These are phyloP conservation scores for Pilophorus perplexus DNA, from an alignment of 2,888 invertebrate genomes.

Conservation along the genomic window DNA sequence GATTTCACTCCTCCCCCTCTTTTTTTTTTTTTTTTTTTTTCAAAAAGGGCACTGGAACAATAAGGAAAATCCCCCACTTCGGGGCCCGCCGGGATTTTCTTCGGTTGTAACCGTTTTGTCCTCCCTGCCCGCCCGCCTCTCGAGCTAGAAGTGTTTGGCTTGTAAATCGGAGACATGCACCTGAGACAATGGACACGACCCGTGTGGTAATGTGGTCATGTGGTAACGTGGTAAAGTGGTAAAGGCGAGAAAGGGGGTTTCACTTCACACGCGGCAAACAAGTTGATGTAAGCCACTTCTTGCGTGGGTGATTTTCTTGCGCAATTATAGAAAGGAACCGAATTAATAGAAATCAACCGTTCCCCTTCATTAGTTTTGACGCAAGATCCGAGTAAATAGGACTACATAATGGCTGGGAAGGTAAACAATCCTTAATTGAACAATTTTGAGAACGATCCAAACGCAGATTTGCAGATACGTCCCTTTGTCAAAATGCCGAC, in stretches of 20 bases:
- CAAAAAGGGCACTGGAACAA: no score
- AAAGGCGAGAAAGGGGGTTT: neutral
- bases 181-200: slow-evolving; percentile 16
- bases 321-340: slow-evolving; percentile 22
- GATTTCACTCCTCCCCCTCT: slow-evolving; percentile 9
- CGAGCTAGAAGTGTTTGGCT: neutral
- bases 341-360: slow-evolving; percentile 5
- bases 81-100: neutral
- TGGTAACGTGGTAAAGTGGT: no score
- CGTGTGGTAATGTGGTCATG: no score
- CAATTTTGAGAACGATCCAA: no score
- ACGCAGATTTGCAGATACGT: no score
- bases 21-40: neutral
- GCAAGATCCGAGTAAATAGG: no score
- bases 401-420: no score
- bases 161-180: slow-evolving; percentile 11
- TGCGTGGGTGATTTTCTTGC: slow-evolving; percentile 3
- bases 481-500: no score
- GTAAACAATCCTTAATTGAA: no score
- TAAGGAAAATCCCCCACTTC: no score
- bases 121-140: neutral
- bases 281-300: slow-evolving; percentile 21
- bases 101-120: slow-evolving; percentile 11
- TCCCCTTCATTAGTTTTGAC: neutral
- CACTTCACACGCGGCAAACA: neutral